Percentiles rank a stretch among this genome's conserved stretches.
These are phyloP conservation scores for Nettapus auritus DNA, from an alignment of 2,113 vertebrate species.

Conservation along the genomic window DNA sequence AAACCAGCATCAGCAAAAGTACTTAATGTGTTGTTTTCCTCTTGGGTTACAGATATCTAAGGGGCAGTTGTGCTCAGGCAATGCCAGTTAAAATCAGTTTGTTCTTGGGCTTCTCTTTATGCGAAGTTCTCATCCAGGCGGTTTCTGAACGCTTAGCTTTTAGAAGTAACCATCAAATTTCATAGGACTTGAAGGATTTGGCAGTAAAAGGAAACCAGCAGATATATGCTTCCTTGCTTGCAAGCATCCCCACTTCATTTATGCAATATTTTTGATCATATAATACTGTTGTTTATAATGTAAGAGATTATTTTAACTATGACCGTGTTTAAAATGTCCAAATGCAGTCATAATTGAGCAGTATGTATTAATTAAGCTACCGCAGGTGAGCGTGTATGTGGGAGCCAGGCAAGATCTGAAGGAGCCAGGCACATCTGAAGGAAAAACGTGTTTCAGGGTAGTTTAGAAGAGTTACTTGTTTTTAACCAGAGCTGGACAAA, in stretches of 20 bases:
- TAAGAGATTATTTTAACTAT: neutral
- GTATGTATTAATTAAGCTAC: neutral
- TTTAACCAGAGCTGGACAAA: neutral
- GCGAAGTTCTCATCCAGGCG: neutral
- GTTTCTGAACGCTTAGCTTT: neutral
- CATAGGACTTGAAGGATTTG: neutral
- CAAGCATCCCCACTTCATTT: neutral
- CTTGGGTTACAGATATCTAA: neutral
- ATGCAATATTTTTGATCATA: neutral
- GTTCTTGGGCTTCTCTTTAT: neutral
- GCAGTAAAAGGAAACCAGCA: neutral
- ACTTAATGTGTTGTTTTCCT: rapidly evolving
- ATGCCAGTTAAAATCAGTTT: neutral
- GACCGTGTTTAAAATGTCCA: neutral
- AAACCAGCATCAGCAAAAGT: neutral
- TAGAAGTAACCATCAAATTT: neutral
- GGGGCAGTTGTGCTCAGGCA: neutral
- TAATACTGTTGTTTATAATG: neutral
- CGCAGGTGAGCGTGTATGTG: neutral
- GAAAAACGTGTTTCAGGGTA: neutral
- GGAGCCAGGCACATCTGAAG: neutral
- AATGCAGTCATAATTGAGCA: neutral
- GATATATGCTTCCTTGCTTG: neutral
- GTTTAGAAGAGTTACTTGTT: neutral
- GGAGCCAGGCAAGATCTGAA: neutral